Base-by-base conservation (phyloP, 2,797 vertebrate genomes). In the Phaenicophaeus curvirostris region DNA sequence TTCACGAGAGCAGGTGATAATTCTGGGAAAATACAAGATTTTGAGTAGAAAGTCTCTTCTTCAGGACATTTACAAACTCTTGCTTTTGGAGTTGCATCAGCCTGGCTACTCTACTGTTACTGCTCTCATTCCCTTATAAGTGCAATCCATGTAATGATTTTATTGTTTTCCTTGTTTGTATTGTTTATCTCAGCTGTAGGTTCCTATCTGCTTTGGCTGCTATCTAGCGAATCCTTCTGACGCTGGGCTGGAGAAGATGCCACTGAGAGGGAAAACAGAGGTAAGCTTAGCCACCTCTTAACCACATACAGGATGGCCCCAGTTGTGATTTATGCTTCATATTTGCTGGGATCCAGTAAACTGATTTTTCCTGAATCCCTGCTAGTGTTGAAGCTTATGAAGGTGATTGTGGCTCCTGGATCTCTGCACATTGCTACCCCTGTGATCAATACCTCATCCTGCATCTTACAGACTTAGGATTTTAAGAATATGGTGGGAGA, bases 401-500 rank as follows among this genome's bases (percentile, higher is more conserved):
- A 93, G 63, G 79, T 55, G 76, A 30, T 44, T 91, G 51, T 69
- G 82, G 72, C 57, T 81, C 57, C 89, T 88, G 83, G 21, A 53
- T 88, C 82, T 76, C 67, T 63, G 85, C 89, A 87, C 93, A 76
- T 57, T 67, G 83, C 83, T 94, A 35, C n/a, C 61, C 66, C 73
- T 83, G 72, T 92, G 89, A 87, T 81, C 75, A 72, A 68, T 46
- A 27, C 41, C 61, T 35, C 46, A 67, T 69, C 55, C 46, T 8
- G 19, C 30, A 53, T 2, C 85, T 33, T 41, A 12, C 33, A 81
- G 51, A 24, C 46, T 54, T 11, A 24, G 69, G 57, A 65, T 63
- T 91, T 93, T 39, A 87, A 90, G 76, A 80, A 39, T 37, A 57
- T 3, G 6, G 37, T 73, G 71, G 39, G 35, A 72, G 31, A 92